Evolutionary conservation across 2,888 invertebrate genomes (phyloP).

Genomic region (Heptascelio sp.): DNA sequence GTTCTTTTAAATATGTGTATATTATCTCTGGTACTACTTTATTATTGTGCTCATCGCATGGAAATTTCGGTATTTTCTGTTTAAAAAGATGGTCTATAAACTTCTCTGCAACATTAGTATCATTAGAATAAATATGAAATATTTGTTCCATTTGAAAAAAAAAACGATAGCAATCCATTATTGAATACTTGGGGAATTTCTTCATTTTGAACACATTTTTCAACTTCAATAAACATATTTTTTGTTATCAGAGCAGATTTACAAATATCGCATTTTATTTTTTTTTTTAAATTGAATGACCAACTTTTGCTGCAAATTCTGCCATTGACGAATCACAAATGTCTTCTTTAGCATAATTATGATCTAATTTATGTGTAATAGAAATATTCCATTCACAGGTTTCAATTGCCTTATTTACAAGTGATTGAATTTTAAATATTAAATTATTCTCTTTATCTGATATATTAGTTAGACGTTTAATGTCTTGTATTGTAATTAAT

Average conservation of each 20-base stretch:
- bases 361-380: not conserved
- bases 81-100: too few relatives aligned
- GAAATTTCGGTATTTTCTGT: too few relatives aligned
- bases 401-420: not conserved
- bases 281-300: not conserved
- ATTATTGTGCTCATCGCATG: too few relatives aligned
- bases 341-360: not conserved
- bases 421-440: slow-evolving; percentile 1
- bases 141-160: too few relatives aligned
- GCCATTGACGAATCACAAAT: not conserved
- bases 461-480: slow-evolving; percentile 1
- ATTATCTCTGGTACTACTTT: too few relatives aligned
- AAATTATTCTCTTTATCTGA: not conserved
- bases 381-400: not conserved
- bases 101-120: too few relatives aligned
- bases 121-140: too few relatives aligned
- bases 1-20: too few relatives aligned
- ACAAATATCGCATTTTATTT: not conserved
- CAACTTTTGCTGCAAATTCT: not conserved
- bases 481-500: slow-evolving; percentile 4
- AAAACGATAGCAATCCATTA: too few relatives aligned
- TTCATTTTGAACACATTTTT: too few relatives aligned
- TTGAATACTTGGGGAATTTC: too few relatives aligned
- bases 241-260: not conserved
- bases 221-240: too few relatives aligned